phyloP scores from a whole-genome alignment of 1,140 invertebrate species.

The Drosophila sucinea region DNA sequence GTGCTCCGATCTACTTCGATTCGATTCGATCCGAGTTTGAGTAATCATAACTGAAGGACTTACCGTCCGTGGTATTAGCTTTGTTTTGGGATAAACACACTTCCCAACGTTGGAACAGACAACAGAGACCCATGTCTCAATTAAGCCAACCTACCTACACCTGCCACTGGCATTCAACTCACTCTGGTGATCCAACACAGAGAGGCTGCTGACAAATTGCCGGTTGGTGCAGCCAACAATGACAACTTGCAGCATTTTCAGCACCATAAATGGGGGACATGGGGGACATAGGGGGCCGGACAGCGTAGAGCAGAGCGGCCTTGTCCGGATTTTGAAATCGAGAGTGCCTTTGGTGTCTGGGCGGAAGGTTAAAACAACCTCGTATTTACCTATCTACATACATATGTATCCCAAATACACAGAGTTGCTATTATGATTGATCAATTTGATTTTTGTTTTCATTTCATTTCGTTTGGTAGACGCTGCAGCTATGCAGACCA shows the following conservation, averaged over 20 bases:
- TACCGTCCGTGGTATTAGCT: constrained; percentile 14
- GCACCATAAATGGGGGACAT: constrained; percentile 46
- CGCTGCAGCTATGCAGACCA: background rate
- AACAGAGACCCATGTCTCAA: constrained; percentile 53
- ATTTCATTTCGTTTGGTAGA: constrained; percentile 26
- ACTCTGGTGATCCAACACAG: constrained; percentile 5
- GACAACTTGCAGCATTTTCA: constrained; percentile 50
- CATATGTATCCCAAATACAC: background rate
- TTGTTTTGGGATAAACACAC: constrained; percentile 34
- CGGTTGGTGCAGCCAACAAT: constrained; percentile 18
- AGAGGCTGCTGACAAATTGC: constrained; percentile 45
- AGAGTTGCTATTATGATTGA: background rate
- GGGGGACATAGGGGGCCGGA: background rate
- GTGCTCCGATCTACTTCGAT: background rate
- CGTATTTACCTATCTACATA: background rate
- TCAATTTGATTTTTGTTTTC: background rate
- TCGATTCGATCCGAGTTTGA: constrained; percentile 21
- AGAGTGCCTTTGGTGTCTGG: constrained; percentile 38
- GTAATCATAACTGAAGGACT: constrained; percentile 35
- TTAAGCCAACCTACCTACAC: constrained; percentile 50
- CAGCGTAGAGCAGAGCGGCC: constrained; percentile 22
- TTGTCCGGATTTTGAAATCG: constrained; percentile 45
- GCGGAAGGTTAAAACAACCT: constrained; percentile 40
- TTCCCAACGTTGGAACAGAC: constrained; percentile 43
- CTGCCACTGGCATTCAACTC: background rate